These are phyloP conservation scores for Helarctos malayanus DNA, from an alignment of 2,797 vertebrate genomes.

Conservation along the genomic window DNA sequence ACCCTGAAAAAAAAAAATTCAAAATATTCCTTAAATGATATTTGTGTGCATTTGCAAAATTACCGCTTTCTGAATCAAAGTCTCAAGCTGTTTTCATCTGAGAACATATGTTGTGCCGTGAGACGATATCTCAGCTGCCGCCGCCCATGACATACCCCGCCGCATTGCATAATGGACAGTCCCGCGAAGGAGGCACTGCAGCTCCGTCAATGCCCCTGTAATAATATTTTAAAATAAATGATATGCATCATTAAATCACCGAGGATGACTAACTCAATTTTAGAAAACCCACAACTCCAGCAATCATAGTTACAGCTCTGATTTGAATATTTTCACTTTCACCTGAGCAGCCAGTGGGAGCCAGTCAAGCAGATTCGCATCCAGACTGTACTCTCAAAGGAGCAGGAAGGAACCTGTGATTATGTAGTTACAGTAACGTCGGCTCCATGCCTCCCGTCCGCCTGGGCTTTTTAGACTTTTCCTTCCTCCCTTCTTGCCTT, in stretches of 20 bases:
- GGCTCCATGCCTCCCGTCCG: conserved; percentile 78
- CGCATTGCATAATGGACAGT: conserved; percentile 77
- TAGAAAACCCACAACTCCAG: conserved; percentile 82
- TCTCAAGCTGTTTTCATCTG: conserved; percentile 88
- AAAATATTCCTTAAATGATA: conserved; percentile 89
- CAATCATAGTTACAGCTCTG: conserved; percentile 78
- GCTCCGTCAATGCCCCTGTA: conserved; percentile 77
- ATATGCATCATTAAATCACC: conserved; percentile 85
- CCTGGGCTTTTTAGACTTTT: conserved; percentile 76
- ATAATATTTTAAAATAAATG: conserved; percentile 87
- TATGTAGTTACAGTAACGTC: conserved; percentile 85
- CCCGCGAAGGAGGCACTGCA: conserved; percentile 4
- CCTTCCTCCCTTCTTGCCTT: conserved; percentile 76
- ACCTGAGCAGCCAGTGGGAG: conserved; percentile 82
- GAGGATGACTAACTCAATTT: conserved; percentile 83
- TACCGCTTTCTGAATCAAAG: conserved; percentile 86
- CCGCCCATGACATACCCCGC: conserved; percentile 64
- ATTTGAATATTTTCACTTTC: conserved; percentile 81
- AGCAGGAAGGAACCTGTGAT: conserved; percentile 85
- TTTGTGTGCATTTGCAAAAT: conserved; percentile 89
- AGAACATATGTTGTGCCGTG: conserved; percentile 82
- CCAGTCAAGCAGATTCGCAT: conserved; percentile 24
- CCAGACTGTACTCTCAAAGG: conserved; percentile 82
- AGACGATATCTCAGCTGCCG: conserved; percentile 81
- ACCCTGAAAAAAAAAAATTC: conserved; percentile 81